These are phyloP conservation scores for Balaeniceps rex DNA, from an alignment of 2,113 vertebrate genomes.

Conservation along the genomic window DNA sequence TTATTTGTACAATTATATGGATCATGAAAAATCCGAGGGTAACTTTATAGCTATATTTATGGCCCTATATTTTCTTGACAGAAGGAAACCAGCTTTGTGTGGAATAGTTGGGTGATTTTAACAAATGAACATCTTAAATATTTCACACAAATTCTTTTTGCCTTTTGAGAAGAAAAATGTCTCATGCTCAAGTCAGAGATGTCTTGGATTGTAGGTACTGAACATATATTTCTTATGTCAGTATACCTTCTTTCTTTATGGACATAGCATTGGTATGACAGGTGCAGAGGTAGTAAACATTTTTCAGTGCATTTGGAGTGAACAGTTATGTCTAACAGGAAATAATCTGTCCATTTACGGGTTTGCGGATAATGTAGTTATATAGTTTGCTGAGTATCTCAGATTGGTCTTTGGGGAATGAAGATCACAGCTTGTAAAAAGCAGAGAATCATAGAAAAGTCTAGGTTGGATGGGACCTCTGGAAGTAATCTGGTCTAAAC, in stretches of 20 bases:
- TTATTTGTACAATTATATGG: slow-evolving; percentile 52
- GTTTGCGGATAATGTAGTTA: neutral
- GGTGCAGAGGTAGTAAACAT: neutral
- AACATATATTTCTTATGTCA: neutral
- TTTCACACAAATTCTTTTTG: neutral
- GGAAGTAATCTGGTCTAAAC: neutral
- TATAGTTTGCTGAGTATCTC: neutral
- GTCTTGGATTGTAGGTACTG: neutral
- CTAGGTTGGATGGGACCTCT: neutral
- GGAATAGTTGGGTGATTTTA: slow-evolving; percentile 34
- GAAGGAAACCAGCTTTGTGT: slow-evolving; percentile 9
- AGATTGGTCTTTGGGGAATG: neutral
- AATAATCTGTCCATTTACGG: neutral
- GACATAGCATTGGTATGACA: neutral
- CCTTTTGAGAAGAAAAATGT: slow-evolving; percentile 10
- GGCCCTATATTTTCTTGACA: slow-evolving; percentile 10
- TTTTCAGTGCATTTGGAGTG: neutral
- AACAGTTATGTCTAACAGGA: neutral
- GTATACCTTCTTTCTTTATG: neutral
- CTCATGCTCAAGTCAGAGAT: neutral
- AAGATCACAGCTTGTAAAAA: neutral
- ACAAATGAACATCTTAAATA: slow-evolving; percentile 40
- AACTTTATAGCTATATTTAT: slow-evolving; percentile 48
- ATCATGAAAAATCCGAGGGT: slow-evolving; percentile 34
- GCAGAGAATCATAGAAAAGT: neutral